Conservation (phyloP, 2,888 invertebrate genomes). For the Xanthia icteritia region DNA sequence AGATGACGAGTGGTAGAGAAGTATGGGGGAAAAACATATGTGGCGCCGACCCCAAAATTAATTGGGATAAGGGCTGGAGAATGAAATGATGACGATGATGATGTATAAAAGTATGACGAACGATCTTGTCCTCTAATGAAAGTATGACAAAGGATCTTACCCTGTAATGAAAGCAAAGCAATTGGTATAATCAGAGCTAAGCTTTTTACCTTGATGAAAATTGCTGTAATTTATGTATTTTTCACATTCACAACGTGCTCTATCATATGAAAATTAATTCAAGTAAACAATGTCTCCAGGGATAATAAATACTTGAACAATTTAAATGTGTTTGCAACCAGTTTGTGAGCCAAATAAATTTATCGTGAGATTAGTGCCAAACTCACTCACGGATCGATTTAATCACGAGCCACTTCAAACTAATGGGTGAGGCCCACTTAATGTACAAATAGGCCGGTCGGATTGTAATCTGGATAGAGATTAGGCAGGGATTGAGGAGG, state of each 20-base stretch:
- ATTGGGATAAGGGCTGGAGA: too few relatives aligned
- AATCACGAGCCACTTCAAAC: conserved; percentile 75
- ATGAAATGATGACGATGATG: too few relatives aligned
- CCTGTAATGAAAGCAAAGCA: background rate
- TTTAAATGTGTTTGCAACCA: conserved; percentile 59
- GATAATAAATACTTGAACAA: conserved; percentile 39
- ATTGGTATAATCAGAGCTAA: background rate
- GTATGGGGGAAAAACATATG: background rate
- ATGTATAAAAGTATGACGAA: background rate
- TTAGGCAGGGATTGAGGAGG: conserved; percentile 73
- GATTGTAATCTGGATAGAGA: conserved; percentile 78
- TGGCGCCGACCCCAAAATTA: too few relatives aligned
- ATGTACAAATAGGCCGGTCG: conserved; percentile 77
- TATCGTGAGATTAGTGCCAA: conserved; percentile 72
- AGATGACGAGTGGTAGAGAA: too few relatives aligned
- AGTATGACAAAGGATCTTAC: background rate
- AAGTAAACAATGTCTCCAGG: conserved; percentile 33
- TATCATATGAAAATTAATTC: conserved; percentile 37
- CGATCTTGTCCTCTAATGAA: background rate
- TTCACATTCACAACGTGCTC: background rate
- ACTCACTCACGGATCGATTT: conserved; percentile 76
- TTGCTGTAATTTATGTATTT: background rate
- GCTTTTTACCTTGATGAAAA: background rate
- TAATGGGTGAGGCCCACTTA: conserved; percentile 76
- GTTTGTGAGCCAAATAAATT: conserved; percentile 67